Percentiles rank a stretch among this genome's conserved stretches.
Conservation (phyloP, 1,140 invertebrate genomes). For the Drosophila equinoxialis region DNA sequence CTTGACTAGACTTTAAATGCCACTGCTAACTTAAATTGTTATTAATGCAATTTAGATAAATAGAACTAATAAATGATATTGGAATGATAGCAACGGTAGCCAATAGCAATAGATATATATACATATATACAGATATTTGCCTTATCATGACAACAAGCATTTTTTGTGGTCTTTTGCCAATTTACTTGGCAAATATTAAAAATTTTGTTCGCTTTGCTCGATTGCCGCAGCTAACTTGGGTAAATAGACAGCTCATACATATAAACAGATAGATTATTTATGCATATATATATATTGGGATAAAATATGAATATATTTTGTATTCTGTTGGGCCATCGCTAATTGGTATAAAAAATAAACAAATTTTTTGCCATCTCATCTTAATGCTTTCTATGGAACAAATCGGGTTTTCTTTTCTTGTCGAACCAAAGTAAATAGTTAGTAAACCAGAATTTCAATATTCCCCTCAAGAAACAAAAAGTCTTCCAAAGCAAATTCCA, state of each 20-base stretch:
- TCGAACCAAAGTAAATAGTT: neutral
- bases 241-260: conserved; percentile 1
- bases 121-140: neutral
- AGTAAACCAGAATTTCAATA: no score
- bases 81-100: conserved; percentile 16
- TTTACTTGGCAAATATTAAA: conserved; percentile 54
- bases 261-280: neutral
- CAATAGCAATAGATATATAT: neutral
- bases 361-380: conserved; percentile 17
- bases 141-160: neutral
- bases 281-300: neutral
- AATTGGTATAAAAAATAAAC: conserved; percentile 50
- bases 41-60: conserved; percentile 48
- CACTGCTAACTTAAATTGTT: conserved; percentile 6
- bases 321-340: conserved; percentile 24
- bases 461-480: no score
- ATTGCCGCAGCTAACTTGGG: conserved; percentile 13
- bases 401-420: neutral
- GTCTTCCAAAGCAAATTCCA: no score
- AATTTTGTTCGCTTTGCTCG: conserved; percentile 20
- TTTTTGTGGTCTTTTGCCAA: conserved; percentile 43
- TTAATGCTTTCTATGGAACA: neutral
- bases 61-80: conserved; percentile 29
- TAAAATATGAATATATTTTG: conserved; percentile 12
- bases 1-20: neutral